Conservation (phyloP, 2,888 invertebrate species). For the Itoplectis maculator region DNA sequence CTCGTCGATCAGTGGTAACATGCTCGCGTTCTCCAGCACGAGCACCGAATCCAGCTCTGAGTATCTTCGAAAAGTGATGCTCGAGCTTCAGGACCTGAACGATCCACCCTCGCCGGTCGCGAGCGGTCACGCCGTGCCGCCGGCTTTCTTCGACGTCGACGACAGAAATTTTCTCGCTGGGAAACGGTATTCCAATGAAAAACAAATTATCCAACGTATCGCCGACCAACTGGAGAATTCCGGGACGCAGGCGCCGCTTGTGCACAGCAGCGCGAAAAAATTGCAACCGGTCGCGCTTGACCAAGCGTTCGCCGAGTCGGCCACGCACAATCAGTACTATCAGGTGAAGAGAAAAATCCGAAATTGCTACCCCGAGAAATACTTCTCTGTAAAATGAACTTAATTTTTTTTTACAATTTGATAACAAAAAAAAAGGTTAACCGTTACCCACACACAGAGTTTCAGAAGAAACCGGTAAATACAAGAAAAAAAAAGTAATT, state of each 20-base stretch:
- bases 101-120: slow-evolving; percentile 53
- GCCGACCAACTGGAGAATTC: slow-evolving; percentile 35
- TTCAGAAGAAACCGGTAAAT: too few species aligned
- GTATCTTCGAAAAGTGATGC: slow-evolving; percentile 78
- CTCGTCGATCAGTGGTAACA: slow-evolving; percentile 45
- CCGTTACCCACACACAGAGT: too few species aligned
- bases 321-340: slow-evolving; percentile 55
- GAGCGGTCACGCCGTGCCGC: slow-evolving; percentile 15
- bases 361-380: too few species aligned
- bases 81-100: slow-evolving; percentile 76
- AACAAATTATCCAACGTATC: slow-evolving; percentile 34
- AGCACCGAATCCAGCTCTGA: slow-evolving; percentile 77
- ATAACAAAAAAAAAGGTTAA: too few species aligned
- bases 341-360: slow-evolving; percentile 51
- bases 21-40: slow-evolving; percentile 34
- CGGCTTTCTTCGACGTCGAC: slow-evolving; percentile 55
- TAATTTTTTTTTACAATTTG: too few species aligned
- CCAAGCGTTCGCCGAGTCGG: slow-evolving; percentile 53
- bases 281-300: slow-evolving; percentile 42
- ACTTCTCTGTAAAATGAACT: too few species aligned
- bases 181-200: slow-evolving; percentile 63
- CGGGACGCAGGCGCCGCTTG: slow-evolving; percentile 7
- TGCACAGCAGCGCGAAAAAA: slow-evolving; percentile 45
- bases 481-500: too few species aligned
- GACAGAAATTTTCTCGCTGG: slow-evolving; percentile 62